Evolutionary conservation across 2,113 vertebrate species (phyloP).

Genomic region (Arizona elegans): DNA sequence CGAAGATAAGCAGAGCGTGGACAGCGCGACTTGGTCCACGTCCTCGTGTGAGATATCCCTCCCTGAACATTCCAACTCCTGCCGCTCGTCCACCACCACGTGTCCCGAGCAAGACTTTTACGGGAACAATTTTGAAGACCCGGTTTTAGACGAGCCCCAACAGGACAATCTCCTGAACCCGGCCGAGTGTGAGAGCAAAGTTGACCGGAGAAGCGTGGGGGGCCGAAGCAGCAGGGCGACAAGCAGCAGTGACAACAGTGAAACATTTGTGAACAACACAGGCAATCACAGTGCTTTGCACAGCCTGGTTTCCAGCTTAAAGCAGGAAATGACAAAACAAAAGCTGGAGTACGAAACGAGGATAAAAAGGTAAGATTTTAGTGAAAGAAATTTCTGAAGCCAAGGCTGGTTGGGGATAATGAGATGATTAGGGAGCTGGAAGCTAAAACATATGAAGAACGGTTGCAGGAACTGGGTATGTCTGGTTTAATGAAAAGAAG

Average conservation of each 20-base stretch:
- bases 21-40: slow-evolving; percentile 98
- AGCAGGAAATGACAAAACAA: slow-evolving; percentile 96
- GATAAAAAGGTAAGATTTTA: slow-evolving; percentile 84
- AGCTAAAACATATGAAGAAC: no score
- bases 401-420: not conserved
- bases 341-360: slow-evolving; percentile 91
- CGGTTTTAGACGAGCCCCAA: slow-evolving; percentile 74
- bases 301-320: slow-evolving; percentile 91
- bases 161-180: slow-evolving; percentile 71
- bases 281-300: slow-evolving; percentile 90
- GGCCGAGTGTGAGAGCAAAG: slow-evolving; percentile 73
- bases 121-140: slow-evolving; percentile 80
- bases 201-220: slow-evolving; percentile 73
- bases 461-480: no score
- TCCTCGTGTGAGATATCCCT: slow-evolving; percentile 97
- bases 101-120: slow-evolving; percentile 95
- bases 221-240: slow-evolving; percentile 82
- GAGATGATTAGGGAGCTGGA: no score
- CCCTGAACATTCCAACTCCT: slow-evolving; percentile 91
- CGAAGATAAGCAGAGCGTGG: slow-evolving; percentile 95
- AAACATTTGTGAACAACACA: slow-evolving; percentile 75
- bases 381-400: not conserved
- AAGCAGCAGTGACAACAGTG: slow-evolving; percentile 88
- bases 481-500: no score
- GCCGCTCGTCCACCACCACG: slow-evolving; percentile 94